Evolutionary conservation across 1,140 invertebrate species (phyloP), one percentile per base, ranked within the genome.

Genomic region (Halotydeus destructor): DNA sequence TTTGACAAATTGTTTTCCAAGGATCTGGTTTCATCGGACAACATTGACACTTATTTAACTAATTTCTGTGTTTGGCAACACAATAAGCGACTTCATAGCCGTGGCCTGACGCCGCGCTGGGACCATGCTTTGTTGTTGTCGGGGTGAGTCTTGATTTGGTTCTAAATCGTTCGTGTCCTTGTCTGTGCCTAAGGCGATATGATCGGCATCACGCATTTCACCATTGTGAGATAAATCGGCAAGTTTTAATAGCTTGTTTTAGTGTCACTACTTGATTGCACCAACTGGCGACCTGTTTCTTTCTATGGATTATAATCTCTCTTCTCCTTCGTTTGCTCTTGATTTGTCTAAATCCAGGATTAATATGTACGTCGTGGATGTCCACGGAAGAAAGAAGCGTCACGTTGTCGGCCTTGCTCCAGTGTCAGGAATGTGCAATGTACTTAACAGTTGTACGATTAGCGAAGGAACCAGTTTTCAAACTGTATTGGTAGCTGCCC

Each of bases 401-500:
- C 52, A 54, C 31, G 52, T 54, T 28, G 52, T 54, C 12, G 68
- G 68, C 33, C 53, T 71, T 33, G 69, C 69, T 3, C 70, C 70
- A 14, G 69, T 72, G 1, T 67, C 68, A 37, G 69, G 70, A 9
- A 72, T 72, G 70, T 72, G 70, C 47, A 69, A 68, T 16, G 50
- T 60, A 11, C 64, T 68, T 0, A 70, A 68, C 48, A 70, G 68
- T 48, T 72, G 70, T 48, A 72, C 69, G 4, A 68, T 72, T 4
- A 71, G 71, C 46, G 70, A 72, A 60, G 70, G 69, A 11, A 56
- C 69, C 31, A 69, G 71, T 57, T 72, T 72, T 57, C 69, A 71
- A 55, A 69, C 67, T 43, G 69, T 69, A n/a, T 68, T 70, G 43
- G 69, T 71, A 0, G 67, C 70, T 9, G 69, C 67, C 2, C 69